phyloP scores from a whole-genome alignment of 2,888 invertebrate species.

The Leptinotarsa rubiginosa region DNA sequence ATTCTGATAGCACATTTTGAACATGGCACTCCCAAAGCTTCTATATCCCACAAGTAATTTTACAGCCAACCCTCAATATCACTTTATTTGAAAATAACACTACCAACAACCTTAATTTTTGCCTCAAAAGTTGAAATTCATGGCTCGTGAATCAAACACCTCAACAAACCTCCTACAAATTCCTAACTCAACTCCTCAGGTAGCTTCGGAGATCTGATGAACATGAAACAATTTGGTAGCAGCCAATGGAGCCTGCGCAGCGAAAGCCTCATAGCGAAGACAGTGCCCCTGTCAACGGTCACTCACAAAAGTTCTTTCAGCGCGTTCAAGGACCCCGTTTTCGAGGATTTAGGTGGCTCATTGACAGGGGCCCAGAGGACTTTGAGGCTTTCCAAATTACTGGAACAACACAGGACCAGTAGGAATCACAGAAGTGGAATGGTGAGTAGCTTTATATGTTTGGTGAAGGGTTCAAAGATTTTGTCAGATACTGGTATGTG shows the following conservation, averaged over 20 bases:
- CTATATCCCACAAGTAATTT: too few relatives aligned
- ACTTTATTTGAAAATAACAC: too few relatives aligned
- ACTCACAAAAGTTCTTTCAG: slow-evolving; percentile 69
- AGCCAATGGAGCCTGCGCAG: slow-evolving; percentile 79
- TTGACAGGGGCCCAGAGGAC: slow-evolving; percentile 78
- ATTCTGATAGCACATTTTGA: too few relatives aligned
- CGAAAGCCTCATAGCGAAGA: slow-evolving; percentile 78
- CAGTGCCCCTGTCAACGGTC: slow-evolving; percentile 81
- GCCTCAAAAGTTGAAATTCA: slow-evolving; percentile 30
- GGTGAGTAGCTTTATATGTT: slow-evolving; percentile 8
- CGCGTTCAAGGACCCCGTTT: slow-evolving; percentile 7
- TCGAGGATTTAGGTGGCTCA: slow-evolving; percentile 59
- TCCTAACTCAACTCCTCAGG: slow-evolving; percentile 69
- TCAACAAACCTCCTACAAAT: slow-evolving; percentile 62
- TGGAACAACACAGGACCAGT: slow-evolving; percentile 73
- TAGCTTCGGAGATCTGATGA: slow-evolving; percentile 82
- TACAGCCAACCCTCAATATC: too few relatives aligned
- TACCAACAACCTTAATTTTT: neutral
- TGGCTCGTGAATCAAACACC: slow-evolving; percentile 6
- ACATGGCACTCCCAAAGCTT: too few relatives aligned
- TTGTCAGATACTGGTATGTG: neutral
- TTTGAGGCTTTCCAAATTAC: slow-evolving; percentile 74
- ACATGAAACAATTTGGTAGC: slow-evolving; percentile 78
- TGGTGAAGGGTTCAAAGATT: neutral
- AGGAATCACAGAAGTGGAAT: neutral